Evolutionary conservation across 2,113 vertebrate species (phyloP).

Genomic region (Microcebus jonahi): DNA sequence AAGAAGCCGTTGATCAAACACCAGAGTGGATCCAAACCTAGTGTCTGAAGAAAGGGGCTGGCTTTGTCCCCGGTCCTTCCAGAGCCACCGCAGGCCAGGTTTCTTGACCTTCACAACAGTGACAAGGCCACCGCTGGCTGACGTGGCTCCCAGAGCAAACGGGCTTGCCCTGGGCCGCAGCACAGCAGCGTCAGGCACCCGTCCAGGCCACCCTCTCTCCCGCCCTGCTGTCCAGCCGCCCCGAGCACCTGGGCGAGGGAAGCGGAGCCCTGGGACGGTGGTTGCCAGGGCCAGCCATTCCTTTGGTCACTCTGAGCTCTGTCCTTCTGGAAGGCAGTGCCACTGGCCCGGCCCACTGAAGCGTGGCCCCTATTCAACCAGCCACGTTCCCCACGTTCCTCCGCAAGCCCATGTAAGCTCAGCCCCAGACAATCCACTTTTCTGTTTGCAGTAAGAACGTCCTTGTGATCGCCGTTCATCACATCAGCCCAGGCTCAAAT

Average conservation of each 20-base stretch:
- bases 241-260: background rate
- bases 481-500: too few species aligned
- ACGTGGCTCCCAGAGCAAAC: rapidly evolving
- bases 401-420: rapidly evolving
- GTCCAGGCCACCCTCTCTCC: too few species aligned
- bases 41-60: background rate
- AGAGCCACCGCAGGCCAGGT: background rate
- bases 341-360: rapidly evolving
- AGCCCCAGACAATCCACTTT: rapidly evolving
- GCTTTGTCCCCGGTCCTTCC: background rate
- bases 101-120: background rate
- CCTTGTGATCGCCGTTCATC: rapidly evolving
- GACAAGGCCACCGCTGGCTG: background rate
- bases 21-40: background rate
- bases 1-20: background rate
- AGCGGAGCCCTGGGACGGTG: rapidly evolving
- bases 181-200: background rate
- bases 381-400: background rate
- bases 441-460: background rate
- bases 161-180: rapidly evolving
- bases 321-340: background rate
- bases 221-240: background rate
- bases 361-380: background rate
- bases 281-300: rapidly evolving
- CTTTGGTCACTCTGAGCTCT: background rate